Percentiles rank a stretch among this genome's conserved stretches.
phyloP scores from a whole-genome alignment of 2,888 invertebrate species.

The Apotomis betuletana region DNA sequence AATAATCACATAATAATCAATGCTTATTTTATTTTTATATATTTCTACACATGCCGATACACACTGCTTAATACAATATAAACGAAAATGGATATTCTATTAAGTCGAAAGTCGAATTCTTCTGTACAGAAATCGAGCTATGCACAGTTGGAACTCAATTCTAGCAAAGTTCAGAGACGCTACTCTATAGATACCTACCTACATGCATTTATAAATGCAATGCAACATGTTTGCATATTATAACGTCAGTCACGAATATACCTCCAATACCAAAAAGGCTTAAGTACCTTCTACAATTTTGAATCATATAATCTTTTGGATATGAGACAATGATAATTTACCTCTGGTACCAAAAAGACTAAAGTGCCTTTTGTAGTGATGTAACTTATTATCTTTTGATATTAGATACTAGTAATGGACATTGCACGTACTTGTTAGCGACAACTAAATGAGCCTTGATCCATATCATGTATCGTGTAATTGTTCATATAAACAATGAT shows the following conservation, averaged over 20 bases:
- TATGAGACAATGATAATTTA: background rate
- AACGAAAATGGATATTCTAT: too few relatives aligned
- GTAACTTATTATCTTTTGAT: background rate
- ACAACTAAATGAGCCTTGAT: constrained; percentile 45
- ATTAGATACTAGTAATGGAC: constrained; percentile 8
- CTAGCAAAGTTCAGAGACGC: background rate
- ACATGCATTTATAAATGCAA: constrained; percentile 20
- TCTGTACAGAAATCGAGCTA: background rate
- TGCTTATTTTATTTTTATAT: too few relatives aligned
- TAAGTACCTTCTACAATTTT: background rate
- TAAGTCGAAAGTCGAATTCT: too few relatives aligned
- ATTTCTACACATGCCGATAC: too few relatives aligned
- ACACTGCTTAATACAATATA: too few relatives aligned
- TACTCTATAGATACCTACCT: background rate
- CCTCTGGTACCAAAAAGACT: background rate
- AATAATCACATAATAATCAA: too few relatives aligned
- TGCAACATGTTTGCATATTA: constrained; percentile 19
- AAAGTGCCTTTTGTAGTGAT: background rate
- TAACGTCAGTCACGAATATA: background rate
- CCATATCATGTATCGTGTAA: constrained; percentile 29
- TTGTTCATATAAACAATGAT: constrained; percentile 8
- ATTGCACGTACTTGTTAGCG: constrained; percentile 37
- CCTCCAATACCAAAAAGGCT: background rate
- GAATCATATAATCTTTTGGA: background rate
- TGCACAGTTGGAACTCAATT: background rate